Evolutionary conservation across 2,113 vertebrate genomes (phyloP), one percentile per base, ranked within the genome.

Genomic region (Equus quagga): DNA sequence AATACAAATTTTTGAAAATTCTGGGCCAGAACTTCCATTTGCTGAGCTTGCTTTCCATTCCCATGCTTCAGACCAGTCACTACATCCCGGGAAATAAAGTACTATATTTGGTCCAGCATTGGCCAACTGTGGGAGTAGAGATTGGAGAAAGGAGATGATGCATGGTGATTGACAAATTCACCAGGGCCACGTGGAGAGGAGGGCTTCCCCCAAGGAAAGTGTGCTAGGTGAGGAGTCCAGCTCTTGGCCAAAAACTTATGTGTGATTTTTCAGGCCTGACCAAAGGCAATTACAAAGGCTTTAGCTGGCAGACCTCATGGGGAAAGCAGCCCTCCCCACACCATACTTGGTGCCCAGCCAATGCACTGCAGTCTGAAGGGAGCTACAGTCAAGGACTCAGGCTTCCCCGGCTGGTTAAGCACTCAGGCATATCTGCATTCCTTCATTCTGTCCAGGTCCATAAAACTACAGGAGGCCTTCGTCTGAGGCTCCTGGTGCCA

Each of bases 1-100:
- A 64, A 65, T 58, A 85, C 21, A 81, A 85, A 70, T 24, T 81
- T 90, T 60, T 75, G 24, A 75, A 64, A 76, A 78, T 60, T 73
- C 36, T 67, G 13, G 46, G 10, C 4, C 58, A 96, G 12, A 44
- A 65, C 19, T 76, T 3, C 21, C 15, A 65, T 49, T 76, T 70
- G 28, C 46, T 81, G 54, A 91, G 31, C 26, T 46, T 64, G 2
- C 70, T 17, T 13, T 75, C 44, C 33, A 51, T 33, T 76, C 2
- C 19, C 46, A 44, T 18, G 13, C 14, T 72, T 65, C 11, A 51
- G 67, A 56, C 18, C 23, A 62, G 31, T 51, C 31, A 7, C 41
- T 69, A 17, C 17, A 31, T 49, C 33, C 51, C 87, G 62, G 36
- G 31, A 87, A 91, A 92, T 33, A 49, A 80, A n/a, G 49, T 51